Evolutionary conservation across 2,113 vertebrate genomes (phyloP).

Genomic region (Microtus ochrogaster): DNA sequence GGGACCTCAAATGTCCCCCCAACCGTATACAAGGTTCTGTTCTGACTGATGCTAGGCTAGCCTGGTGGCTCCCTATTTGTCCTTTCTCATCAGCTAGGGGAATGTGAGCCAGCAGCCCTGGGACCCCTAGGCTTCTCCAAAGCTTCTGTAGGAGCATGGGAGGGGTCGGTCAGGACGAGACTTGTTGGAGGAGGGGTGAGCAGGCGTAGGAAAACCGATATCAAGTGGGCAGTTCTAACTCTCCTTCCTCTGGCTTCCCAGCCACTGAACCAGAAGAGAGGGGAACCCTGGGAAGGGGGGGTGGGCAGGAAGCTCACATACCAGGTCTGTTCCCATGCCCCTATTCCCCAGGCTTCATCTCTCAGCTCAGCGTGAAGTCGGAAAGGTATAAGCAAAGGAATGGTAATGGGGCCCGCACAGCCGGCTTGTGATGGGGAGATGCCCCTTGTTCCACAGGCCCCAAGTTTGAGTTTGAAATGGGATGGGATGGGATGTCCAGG

Average conservation of each 20-base stretch:
- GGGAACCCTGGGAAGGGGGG: too few species aligned
- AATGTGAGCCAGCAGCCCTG: neutral
- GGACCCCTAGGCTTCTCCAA: neutral
- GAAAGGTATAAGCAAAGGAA: neutral
- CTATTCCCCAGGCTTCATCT: neutral
- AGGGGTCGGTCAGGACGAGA: neutral
- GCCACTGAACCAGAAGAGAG: neutral
- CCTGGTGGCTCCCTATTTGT: neutral
- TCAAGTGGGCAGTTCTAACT: neutral
- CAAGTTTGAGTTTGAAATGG: neutral
- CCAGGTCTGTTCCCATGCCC: neutral
- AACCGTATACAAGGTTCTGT: neutral
- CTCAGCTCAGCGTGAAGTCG: neutral
- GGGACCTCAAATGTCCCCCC: neutral
- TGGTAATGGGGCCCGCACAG: neutral
- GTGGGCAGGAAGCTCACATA: neutral
- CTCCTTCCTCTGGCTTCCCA: neutral
- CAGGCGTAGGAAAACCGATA: neutral
- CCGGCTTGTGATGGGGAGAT: neutral
- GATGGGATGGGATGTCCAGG: neutral
- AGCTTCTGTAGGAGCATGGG: neutral
- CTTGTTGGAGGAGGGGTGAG: neutral
- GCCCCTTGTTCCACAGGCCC: neutral
- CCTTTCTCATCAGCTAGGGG: neutral
- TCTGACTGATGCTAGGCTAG: neutral